Base-by-base conservation (phyloP, 2,113 vertebrate genomes). In the Todiramphus chloris region DNA sequence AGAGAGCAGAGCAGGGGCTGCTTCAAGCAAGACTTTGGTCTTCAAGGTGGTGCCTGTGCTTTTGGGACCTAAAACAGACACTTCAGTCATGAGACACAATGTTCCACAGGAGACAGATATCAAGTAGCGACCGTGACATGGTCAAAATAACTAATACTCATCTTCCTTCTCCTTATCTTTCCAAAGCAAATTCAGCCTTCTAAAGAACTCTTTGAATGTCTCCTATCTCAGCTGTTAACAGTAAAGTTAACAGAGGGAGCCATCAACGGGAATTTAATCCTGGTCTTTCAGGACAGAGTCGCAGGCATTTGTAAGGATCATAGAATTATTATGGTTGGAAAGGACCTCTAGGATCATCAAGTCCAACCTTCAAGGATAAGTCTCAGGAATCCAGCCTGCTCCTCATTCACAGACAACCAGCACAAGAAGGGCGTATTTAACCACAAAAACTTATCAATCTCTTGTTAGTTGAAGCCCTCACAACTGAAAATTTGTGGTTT, bases 71-170 rank as follows among this genome's bases (percentile, higher is more conserved):
- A 16, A 43, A 90, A 33, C 23, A 68, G 17, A 11, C 21, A 7
- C 50, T 73, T 8, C 62, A 59, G 60, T 39, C 46, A 21, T 0
- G 0, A 59, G 20, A 37, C 41, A 12, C 6, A 1, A 30, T 0
- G 1, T 27, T 24, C 28, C 56, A 30, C 55, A 6, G 6, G 11
- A 83, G 39, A 66, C 30, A 46, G 46, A 63, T 4, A 3, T 68
- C 63, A 67, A 80, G n/a, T 0, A 3, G 41, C 25, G 55, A 53
- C 41, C 2, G 0, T 9, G 37, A 37, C 1, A 0, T 37, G 77
- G 39, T 35, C 69, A 58, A 59, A 37, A 60, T 46, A 84, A 64
- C 46, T 62, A 35, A 64, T 51, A 27, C 13, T 87, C 33, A 5
- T 73, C 66, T 91, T 78, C 23, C 48, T 83, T 62, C 35, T 78